Conservation (phyloP, 2,113 vertebrate species). For the Pampusana beccarii region DNA sequence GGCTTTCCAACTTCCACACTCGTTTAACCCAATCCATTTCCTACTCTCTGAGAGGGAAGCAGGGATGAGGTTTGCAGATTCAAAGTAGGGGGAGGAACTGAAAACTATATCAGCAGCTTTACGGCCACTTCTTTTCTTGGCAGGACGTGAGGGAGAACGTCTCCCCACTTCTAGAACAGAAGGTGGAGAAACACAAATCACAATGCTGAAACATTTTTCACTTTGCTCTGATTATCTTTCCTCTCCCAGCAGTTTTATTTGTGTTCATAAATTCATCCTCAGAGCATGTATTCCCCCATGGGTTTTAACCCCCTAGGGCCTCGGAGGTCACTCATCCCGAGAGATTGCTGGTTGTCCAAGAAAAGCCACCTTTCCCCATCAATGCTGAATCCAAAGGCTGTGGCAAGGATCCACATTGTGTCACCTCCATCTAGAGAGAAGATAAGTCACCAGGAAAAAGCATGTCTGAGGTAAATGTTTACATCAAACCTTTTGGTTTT, state of each 20-base stretch:
- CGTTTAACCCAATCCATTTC: slow-evolving; percentile 77
- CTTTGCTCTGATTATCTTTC: slow-evolving; percentile 10
- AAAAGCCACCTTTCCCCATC: neutral
- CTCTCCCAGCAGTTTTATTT: neutral
- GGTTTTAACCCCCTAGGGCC: neutral
- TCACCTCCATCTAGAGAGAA: neutral
- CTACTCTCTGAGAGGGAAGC: slow-evolving; percentile 66
- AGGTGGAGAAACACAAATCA: neutral
- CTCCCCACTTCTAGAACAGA: neutral
- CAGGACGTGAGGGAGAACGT: neutral
- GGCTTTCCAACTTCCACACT: slow-evolving; percentile 60
- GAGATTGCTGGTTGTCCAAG: neutral
- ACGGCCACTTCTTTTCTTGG: slow-evolving; percentile 55
- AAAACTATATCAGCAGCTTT: slow-evolving; percentile 49
- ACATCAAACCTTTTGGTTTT: accelerated
- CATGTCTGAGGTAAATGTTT: accelerated
- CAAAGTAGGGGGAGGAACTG: neutral
- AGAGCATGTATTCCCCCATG: neutral
- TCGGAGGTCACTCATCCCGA: accelerated
- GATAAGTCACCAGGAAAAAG: neutral
- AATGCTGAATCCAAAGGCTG: neutral
- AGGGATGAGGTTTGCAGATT: slow-evolving; percentile 76
- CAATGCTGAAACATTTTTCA: neutral
- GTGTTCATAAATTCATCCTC: neutral
- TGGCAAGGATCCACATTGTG: neutral